These are phyloP conservation scores for Tachina fera DNA, from an alignment of 2,888 invertebrate species.

Conservation along the genomic window DNA sequence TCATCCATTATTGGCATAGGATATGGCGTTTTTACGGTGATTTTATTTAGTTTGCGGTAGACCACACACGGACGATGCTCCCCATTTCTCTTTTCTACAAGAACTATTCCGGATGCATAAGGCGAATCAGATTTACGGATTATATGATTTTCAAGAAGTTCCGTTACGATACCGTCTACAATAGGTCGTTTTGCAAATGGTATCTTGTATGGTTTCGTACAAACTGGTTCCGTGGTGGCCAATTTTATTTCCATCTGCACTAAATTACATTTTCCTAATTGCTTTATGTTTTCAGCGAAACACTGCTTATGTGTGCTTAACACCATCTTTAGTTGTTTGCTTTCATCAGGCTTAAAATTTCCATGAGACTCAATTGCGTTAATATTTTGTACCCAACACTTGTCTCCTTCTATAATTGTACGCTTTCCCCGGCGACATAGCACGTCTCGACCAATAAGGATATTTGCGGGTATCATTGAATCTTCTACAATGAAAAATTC, in stretches of 20 bases:
- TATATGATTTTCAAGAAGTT: slow-evolving; percentile 54
- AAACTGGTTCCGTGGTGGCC: background rate
- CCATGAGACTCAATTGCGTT: background rate
- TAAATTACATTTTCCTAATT: slow-evolving; percentile 26
- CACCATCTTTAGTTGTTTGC: background rate
- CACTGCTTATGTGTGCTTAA: background rate
- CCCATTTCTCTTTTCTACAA: slow-evolving; percentile 61
- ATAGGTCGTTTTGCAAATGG: slow-evolving; percentile 56
- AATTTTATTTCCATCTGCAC: slow-evolving; percentile 47
- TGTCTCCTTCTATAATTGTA: slow-evolving; percentile 44
- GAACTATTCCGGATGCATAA: no score
- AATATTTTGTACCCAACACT: slow-evolving; percentile 51
- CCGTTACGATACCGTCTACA: slow-evolving; percentile 20
- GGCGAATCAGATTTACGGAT: slow-evolving; percentile 41
- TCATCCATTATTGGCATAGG: slow-evolving; percentile 66
- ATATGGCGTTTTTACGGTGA: slow-evolving; percentile 45
- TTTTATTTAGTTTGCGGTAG: slow-evolving; percentile 44
- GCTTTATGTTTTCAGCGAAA: slow-evolving; percentile 10
- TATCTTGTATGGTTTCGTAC: slow-evolving; percentile 57
- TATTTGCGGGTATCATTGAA: slow-evolving; percentile 23
- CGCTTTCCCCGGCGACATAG: slow-evolving; percentile 32
- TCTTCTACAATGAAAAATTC: slow-evolving; percentile 45
- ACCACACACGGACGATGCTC: slow-evolving; percentile 55
- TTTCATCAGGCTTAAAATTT: background rate
- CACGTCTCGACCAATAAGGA: slow-evolving; percentile 30